Base-by-base conservation (phyloP, 2,113 vertebrate genomes). In the Lanius ludovicianus region DNA sequence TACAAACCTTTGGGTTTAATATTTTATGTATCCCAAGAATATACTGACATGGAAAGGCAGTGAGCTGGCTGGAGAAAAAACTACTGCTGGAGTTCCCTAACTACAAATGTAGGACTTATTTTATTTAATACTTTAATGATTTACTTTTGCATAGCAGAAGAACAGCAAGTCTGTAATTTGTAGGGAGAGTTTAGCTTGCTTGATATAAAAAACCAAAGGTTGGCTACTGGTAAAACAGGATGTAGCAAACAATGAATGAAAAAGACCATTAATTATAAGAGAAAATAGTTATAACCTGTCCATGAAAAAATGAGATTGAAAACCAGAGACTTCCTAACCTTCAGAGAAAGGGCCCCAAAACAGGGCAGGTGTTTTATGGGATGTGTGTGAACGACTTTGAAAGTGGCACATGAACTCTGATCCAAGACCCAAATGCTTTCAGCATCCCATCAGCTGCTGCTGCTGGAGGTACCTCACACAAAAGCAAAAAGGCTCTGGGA, bases 211-310 rank as follows among this genome's bases (percentile, higher is more conserved):
- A 87, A 93, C 47, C 44, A 76, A 93, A 92, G 60, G 33, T 6
- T 90, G 82, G 57, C 78, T 87, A 49, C n/a, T 73, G 67, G 76
- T 87, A 70, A 33, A 70, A 80, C 47, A 84, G 79, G 83, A 94
- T 67, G 46, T 83, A 63, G 71, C 23, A 84, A 93, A 84, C 70
- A 88, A 60, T 65, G 71, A 93, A 80, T 65, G 63, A 95, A 96
- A 95, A 82, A 0, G 5, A 8, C 57, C 73, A 44, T 76, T 92
- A 50, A 55, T 55, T 94, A 3, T 35, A 49, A 33, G 4, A 75
- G 28, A 41, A 95, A 91, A 76, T 44, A 65, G 15, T 93, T 41
- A 65, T 31, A 95, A 84, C 33, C 14, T 55, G 25, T 19, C 42
- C 27, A 14, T 22, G 42, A 73, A 86, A 90, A 74, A 67, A 17